Evolutionary conservation across 2,797 vertebrate species (phyloP), one percentile per base, ranked within the genome.

Genomic region (Setipinna tenuifilis): DNA sequence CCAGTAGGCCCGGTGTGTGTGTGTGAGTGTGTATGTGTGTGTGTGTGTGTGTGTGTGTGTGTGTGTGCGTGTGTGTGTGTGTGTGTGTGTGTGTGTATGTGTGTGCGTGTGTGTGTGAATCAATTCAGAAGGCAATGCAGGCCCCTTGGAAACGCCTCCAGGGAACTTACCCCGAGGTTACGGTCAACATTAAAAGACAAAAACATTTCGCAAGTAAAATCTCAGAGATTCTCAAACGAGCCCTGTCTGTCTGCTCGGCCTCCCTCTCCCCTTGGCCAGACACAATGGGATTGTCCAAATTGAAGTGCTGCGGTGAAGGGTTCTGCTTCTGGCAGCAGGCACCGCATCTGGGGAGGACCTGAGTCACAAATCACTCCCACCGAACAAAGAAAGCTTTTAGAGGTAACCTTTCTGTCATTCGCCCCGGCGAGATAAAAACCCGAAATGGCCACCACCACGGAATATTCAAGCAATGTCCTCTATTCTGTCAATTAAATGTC

Each of bases 131-230:
- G 19, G 19, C 58, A 21, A 3, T 35, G n/a, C 65, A 28, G 23
- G 16, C 59, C 28, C 28, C 28, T 68, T 81, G 62, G 2, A 83
- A 44, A 83, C 65, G 35, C 65, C 17, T 19, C 11, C n/a, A 0
- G 35, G 41, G 65, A 83, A 35, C 80, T 80, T 7, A n/a, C 54
- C 41, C 59, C 83, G 80, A 83, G 57, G 83, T 84, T 61, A 82
- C 3, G 2, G 46, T 85, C 28, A 54, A 81, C 48, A 61, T 48
- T 28, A 41, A 23, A 28, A 75, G 48, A 59, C 6, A 41, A 62
- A 58, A 59, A 68, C 35, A 41, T 78, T 6, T 78, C 5, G 16
- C 35, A 44, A 21, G 44, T 6, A 19, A 16, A 19, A 78, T 41
- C 71, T 16, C 4, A 31, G 17, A 78, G 31, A 41, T 78, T 78